These are phyloP conservation scores for Lycopodina hypogea DNA, from an alignment of 37 sponge, comb jelly and placozoan genomes.

Conservation along the genomic window DNA sequence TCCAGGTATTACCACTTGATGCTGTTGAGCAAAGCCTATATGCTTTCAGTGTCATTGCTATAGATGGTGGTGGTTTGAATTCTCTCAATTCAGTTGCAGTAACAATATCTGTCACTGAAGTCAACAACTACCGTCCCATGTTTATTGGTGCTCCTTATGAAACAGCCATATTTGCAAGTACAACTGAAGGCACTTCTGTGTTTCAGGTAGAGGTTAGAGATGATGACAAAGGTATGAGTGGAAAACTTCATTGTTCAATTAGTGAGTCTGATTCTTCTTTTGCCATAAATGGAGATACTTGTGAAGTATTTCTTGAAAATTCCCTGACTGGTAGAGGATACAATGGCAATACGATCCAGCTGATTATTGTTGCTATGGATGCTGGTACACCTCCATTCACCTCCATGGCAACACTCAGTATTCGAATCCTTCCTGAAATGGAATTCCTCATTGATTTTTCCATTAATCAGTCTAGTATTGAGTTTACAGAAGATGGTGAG, in stretches of 20 bases:
- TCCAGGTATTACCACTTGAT: conserved; percentile 26
- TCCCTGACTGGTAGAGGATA: background rate
- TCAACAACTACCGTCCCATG: conserved; percentile 47
- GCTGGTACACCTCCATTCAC: conserved; percentile 24
- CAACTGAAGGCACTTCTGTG: background rate
- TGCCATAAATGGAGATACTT: conserved; percentile 16
- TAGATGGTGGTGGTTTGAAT: conserved; percentile 56
- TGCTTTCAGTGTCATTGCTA: conserved; percentile 50
- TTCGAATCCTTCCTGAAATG: conserved; percentile 11
- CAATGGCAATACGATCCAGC: background rate
- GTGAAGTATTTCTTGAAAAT: conserved; percentile 6
- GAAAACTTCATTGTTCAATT: conserved; percentile 26
- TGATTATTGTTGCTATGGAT: conserved; percentile 37
- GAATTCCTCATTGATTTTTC: conserved; percentile 3
- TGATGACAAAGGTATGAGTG: conserved; percentile 55
- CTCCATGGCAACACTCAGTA: background rate
- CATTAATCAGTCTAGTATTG: conserved; percentile 8
- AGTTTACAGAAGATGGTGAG: conserved; percentile 34
- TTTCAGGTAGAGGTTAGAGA: conserved; percentile 23
- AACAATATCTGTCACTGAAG: conserved; percentile 30
- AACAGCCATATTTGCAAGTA: background rate
- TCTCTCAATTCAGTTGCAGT: conserved; percentile 40
- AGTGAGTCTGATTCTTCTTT: background rate
- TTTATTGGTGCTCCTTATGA: conserved; percentile 13
- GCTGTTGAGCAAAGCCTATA: conserved; percentile 20